Evolutionary conservation across 2,888 invertebrate species (phyloP).

Genomic region (Callyntrura sp.): DNA sequence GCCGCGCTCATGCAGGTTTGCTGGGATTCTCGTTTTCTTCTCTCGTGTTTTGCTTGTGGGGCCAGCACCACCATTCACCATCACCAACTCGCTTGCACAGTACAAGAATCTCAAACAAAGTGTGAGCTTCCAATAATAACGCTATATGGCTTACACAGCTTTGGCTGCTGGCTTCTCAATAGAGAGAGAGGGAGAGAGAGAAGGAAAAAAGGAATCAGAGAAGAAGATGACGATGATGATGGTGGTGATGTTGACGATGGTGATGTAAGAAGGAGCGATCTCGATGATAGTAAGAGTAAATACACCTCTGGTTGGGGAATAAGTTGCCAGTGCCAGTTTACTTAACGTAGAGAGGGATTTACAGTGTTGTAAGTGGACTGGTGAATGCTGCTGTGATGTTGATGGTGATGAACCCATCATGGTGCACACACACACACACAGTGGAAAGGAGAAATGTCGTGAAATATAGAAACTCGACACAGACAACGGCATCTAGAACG

Average conservation of each 20-base stretch:
- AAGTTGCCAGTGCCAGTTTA: neutral
- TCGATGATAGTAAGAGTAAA: slow-evolving; percentile 19
- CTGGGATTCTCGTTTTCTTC: slow-evolving; percentile 41
- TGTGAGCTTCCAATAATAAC: too few relatives aligned
- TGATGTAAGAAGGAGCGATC: slow-evolving; percentile 24
- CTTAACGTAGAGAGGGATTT: neutral
- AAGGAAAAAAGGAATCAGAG: neutral
- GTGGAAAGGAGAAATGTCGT: neutral
- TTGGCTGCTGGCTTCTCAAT: slow-evolving; percentile 20
- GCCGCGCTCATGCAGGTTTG: neutral
- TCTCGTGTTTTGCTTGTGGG: slow-evolving; percentile 36
- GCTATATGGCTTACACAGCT: neutral
- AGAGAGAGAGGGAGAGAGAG: too few relatives aligned
- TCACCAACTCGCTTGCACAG: neutral
- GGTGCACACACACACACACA: too few relatives aligned
- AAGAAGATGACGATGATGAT: too few relatives aligned
- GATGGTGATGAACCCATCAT: slow-evolving; percentile 39
- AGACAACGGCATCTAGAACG: too few relatives aligned
- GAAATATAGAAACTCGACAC: too few relatives aligned
- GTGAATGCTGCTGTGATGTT: neutral
- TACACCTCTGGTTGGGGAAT: neutral
- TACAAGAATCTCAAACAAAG: slow-evolving; percentile 48
- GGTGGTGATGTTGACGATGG: too few relatives aligned
- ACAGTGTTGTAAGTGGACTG: too few relatives aligned
- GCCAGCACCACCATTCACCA: slow-evolving; percentile 16